Evolutionary conservation across 2,888 invertebrate species (phyloP).

Genomic region (Plusia festucae): DNA sequence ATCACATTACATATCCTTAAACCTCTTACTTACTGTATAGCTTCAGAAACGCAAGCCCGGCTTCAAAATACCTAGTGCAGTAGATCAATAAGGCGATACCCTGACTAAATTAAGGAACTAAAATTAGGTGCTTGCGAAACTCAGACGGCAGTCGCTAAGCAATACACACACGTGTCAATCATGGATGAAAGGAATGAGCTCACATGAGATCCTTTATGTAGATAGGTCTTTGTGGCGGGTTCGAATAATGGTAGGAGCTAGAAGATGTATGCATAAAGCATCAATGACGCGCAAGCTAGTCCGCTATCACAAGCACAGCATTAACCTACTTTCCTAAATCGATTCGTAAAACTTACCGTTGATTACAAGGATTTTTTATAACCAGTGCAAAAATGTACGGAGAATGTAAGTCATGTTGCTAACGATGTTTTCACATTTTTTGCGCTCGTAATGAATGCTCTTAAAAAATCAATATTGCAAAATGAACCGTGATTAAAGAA

Average conservation of each 20-base stretch:
- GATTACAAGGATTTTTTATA: conserved; percentile 6
- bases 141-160: conserved; percentile 2
- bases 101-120: not conserved
- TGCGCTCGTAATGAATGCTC: conserved; percentile 2
- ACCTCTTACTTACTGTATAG: not conserved
- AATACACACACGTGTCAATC: conserved; percentile 5
- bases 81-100: not conserved
- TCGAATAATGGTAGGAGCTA: conserved; percentile 22
- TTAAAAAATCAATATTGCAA: conserved; percentile 1
- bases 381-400: conserved; percentile 1
- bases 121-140: not conserved
- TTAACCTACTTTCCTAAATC: conserved; percentile 40
- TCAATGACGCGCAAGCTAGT: conserved; percentile 42
- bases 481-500: not conserved
- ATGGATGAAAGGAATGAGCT: conserved; percentile 6
- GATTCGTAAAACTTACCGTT: conserved; percentile 27
- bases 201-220: conserved; percentile 18
- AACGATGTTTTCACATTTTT: conserved; percentile 4
- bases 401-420: conserved; percentile 1
- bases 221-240: conserved; percentile 27
- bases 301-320: conserved; percentile 42
- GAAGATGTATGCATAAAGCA: conserved; percentile 51
- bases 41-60: not conserved
- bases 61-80: not conserved
- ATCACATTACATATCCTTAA: not conserved